Evolutionary conservation across 92 coral and sea anemone genomes (phyloP), one percentile per base, ranked within the genome.

Genomic region (Metridium senile): DNA sequence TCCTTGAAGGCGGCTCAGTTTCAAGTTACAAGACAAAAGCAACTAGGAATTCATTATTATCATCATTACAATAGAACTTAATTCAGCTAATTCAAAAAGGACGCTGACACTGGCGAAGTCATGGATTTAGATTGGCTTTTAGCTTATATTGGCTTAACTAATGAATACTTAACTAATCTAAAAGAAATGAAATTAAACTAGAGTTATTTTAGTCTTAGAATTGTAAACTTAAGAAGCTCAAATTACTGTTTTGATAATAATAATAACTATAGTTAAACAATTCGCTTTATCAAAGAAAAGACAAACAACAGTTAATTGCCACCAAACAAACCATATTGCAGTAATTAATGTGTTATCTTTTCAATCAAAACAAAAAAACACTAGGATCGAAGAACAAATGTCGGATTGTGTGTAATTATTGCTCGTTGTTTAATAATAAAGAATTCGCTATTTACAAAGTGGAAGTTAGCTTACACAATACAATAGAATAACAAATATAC

Each of bases 221-320:
- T n/a, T n/a, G n/a, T n/a, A n/a, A n/a, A n/a, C n/a, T n/a, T n/a
- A n/a, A n/a, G n/a, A n/a, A n/a, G n/a, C n/a, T n/a, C n/a, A n/a
- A n/a, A n/a, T n/a, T n/a, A n/a, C n/a, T n/a, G n/a, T n/a, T n/a
- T n/a, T n/a, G n/a, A n/a, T 21, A 54, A 54, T 54, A 61, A 29
- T 7, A 61, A 61, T 61, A 61, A 23, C 4, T 54, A 54, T 8
- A 61, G 23, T 1, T 18, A 61, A 23, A 22, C 9, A 61, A 61
- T 7, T 61, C 66, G 66, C 66, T 26, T 2, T 61, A 61, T 61
- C 66, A 61, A 61, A 61, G 66, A 61, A 61, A 61, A 10, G 31
- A 61, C 2, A 61, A 61, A 61, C 66, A 61, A 61, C 1, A 27
- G 32, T 7, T 27, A 61, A 23, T 23, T 7, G 17, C 32, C 8